These are phyloP conservation scores for Pararge aegeria DNA, from an alignment of 1,140 invertebrate species.

Conservation along the genomic window DNA sequence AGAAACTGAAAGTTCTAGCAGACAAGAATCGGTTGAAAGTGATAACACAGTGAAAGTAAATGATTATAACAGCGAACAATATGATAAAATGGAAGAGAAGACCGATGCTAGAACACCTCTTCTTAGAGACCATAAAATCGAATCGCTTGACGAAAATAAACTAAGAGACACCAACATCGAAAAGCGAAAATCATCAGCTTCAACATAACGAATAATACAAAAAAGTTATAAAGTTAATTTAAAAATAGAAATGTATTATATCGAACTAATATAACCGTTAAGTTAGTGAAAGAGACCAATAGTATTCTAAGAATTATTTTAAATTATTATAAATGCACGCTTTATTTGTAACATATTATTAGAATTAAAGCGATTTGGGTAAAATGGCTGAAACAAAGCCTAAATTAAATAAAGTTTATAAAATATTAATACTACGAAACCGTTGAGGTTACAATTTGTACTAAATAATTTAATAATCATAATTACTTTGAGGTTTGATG, in stretches of 20 bases:
- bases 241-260: constrained; percentile 12
- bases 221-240: neutral
- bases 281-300: constrained; percentile 41
- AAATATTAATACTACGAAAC: neutral
- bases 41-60: constrained; percentile 59
- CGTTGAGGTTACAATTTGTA: neutral
- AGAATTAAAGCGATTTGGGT: constrained; percentile 8
- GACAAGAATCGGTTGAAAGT: constrained; percentile 57
- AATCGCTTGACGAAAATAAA: constrained; percentile 73
- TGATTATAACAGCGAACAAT: constrained; percentile 66
- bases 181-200: constrained; percentile 73
- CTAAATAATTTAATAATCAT: neutral
- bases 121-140: constrained; percentile 68
- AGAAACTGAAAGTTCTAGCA: constrained; percentile 48
- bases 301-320: constrained; percentile 45
- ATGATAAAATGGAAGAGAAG: constrained; percentile 69
- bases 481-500: neutral
- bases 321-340: constrained; percentile 8
- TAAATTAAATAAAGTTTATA: neutral
- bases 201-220: constrained; percentile 52
- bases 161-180: constrained; percentile 65
- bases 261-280: constrained; percentile 11
- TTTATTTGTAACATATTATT: constrained; percentile 8
- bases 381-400: constrained; percentile 12
- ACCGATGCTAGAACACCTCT: constrained; percentile 66